Evolutionary conservation across 2,113 vertebrate genomes (phyloP).

Genomic region (Onychostruthus taczanowskii): DNA sequence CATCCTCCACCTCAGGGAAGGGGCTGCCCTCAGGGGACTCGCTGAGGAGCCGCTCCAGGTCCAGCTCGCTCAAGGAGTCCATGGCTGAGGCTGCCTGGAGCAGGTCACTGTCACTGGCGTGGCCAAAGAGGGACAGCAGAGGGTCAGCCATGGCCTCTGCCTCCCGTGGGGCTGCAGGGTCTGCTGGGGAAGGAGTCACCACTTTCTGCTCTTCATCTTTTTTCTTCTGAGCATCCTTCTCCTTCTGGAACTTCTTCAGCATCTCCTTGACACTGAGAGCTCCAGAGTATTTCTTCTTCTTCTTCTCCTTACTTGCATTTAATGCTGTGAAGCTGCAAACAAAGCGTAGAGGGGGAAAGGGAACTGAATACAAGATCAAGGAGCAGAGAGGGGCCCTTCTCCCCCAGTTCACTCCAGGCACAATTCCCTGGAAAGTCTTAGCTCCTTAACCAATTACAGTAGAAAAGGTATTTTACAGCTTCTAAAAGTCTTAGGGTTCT

Average conservation of each 20-base stretch:
- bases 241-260: conserved; percentile 90
- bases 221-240: conserved; percentile 83
- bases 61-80: conserved; percentile 81
- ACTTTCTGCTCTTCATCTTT: conserved; percentile 65
- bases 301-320: conserved; percentile 78
- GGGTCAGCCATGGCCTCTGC: conserved; percentile 74
- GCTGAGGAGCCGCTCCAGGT: conserved; percentile 82
- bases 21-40: conserved; percentile 77
- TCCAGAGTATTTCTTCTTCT: conserved; percentile 80
- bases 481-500: neutral
- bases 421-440: neutral
- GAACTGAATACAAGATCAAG: neutral
- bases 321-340: conserved; percentile 72
- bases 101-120: conserved; percentile 80
- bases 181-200: neutral
- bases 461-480: neutral
- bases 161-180: conserved; percentile 56
- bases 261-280: conserved; percentile 85
- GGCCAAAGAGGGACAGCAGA: conserved; percentile 81
- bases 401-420: neutral
- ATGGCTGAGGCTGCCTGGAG: conserved; percentile 85
- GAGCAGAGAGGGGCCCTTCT: neutral
- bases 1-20: conserved; percentile 71
- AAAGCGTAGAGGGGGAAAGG: neutral
- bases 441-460: neutral